Evolutionary conservation across 2,113 vertebrate genomes (phyloP), one percentile per base, ranked within the genome.

Genomic region (Oreocharis arfaki): DNA sequence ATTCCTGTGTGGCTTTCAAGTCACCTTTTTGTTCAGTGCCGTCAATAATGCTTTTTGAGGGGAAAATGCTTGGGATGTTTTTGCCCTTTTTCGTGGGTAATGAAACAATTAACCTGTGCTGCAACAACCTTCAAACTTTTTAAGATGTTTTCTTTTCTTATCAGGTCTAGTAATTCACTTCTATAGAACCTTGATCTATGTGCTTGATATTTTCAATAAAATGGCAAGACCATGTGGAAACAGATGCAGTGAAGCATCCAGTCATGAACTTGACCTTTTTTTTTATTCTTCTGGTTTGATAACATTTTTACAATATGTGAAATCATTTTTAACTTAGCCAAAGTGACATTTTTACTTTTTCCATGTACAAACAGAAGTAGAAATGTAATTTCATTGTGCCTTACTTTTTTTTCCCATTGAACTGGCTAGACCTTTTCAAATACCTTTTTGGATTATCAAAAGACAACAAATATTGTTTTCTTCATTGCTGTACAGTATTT

Each of bases 171-270:
- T 94, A 96, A 91, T 96, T 95, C 63, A 81, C 63, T 96, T 95
- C 84, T 68, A 27, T 74, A 60, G 64, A 92, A 80, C 64, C 50
- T 96, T 98, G 97, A 97, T 97, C 87, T 98, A 93, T 97, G 87
- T 94, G 75, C 85, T 91, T 98, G 97, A 84, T 98, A 97, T 98
- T 98, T 98, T 96, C 92, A 91, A 88, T 82, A 89, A 98, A 98
- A 98, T 98, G 97, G 97, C 97, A 98, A 96, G 90, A 94, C 93
- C 83, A 55, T 87, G 83, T 90, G 93, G 92, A 96, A 96, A 93
- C 57, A 77, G 59, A 95, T 53, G 65, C 83, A 96, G 35, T 91
- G 96, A 96, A 95, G 95, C 71, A 93, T 91, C 59, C 68, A 97
- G 77, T 87, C 92, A 90, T 94, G 84, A 91, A 86, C 79, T 89